phyloP scores from a whole-genome alignment of 1,140 invertebrate species.

The Procambarus virginalis region DNA sequence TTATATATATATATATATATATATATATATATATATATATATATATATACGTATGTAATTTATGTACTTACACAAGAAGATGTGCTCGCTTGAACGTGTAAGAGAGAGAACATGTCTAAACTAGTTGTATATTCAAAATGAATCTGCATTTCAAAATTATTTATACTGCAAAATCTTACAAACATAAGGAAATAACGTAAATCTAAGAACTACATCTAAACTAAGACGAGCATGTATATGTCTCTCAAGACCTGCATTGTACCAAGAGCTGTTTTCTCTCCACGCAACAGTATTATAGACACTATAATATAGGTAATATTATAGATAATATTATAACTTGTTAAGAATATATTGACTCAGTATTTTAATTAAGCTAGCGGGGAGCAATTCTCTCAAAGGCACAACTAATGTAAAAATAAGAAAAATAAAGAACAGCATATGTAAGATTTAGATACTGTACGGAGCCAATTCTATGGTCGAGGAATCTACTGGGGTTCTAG shows the following conservation, averaged over 20 bases:
- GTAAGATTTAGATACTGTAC: too few species aligned
- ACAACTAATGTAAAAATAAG: too few species aligned
- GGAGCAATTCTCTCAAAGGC: too few species aligned
- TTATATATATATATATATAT: constrained; percentile 4
- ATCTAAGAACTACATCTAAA: constrained; percentile 23
- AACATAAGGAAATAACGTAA: constrained; percentile 19
- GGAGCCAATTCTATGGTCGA: too few species aligned
- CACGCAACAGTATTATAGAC: neutral
- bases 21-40: constrained; percentile 1
- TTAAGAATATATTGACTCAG: too few species aligned
- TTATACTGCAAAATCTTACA: constrained; percentile 23
- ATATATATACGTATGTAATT: neutral
- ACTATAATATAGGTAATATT: too few species aligned
- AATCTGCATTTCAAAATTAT: constrained; percentile 29
- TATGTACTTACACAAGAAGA: constrained; percentile 22
- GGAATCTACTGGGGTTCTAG: too few species aligned
- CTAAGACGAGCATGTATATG: constrained; percentile 22
- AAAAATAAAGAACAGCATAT: too few species aligned
- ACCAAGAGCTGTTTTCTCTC: constrained; percentile 29
- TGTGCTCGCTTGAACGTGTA: neutral
- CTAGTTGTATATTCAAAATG: constrained; percentile 33
- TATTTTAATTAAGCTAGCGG: too few species aligned
- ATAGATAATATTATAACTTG: too few species aligned
- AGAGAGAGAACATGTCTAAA: neutral
- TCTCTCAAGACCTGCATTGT: constrained; percentile 23